A percentile compares a stretch with the other conserved stretches of the same genome.
Evolutionary conservation across 2,797 vertebrate genomes (phyloP).

Genomic region (Borostomias antarcticus): DNA sequence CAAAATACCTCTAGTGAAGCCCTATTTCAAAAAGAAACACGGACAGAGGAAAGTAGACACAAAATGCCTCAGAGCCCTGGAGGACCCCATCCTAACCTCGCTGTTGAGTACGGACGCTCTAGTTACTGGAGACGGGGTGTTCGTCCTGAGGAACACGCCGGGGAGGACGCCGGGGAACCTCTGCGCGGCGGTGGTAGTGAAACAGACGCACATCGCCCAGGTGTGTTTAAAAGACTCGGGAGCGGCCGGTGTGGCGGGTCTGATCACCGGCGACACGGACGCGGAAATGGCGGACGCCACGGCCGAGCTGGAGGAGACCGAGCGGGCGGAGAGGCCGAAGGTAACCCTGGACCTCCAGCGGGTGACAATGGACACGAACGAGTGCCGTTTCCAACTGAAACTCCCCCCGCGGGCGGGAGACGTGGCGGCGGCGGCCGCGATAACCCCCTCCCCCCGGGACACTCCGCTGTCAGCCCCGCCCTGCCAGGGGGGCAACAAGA

Average conservation of each 20-base stretch:
- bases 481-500: slow-evolving; percentile 81
- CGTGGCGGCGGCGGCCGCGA: slow-evolving; percentile 50
- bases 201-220: slow-evolving; percentile 77
- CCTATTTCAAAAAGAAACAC: slow-evolving; percentile 95
- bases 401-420: slow-evolving; percentile 53
- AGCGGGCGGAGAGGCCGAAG: slow-evolving; percentile 63
- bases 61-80: slow-evolving; percentile 86
- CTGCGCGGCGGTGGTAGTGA: slow-evolving; percentile 86
- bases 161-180: slow-evolving; percentile 73
- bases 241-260: slow-evolving; percentile 61
- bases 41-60: slow-evolving; percentile 85
- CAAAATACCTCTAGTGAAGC: slow-evolving; percentile 92
- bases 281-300: slow-evolving; percentile 73
- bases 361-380: slow-evolving; percentile 53
- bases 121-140: slow-evolving; percentile 83
- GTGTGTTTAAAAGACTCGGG: slow-evolving; percentile 80
- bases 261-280: slow-evolving; percentile 74
- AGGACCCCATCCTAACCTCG: slow-evolving; percentile 89
- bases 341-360: slow-evolving; percentile 48
- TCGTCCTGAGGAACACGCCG: slow-evolving; percentile 83
- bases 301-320: slow-evolving; percentile 71
- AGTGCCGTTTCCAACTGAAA: slow-evolving; percentile 67
- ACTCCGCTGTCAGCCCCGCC: slow-evolving; percentile 67
- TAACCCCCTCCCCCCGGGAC: slow-evolving; percentile 55
- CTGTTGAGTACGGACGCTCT: slow-evolving; percentile 86